A percentile compares a stretch with the other conserved stretches of the same genome.
Conservation (phyloP, 2,797 vertebrate genomes). For the Onychomys arenicola region DNA sequence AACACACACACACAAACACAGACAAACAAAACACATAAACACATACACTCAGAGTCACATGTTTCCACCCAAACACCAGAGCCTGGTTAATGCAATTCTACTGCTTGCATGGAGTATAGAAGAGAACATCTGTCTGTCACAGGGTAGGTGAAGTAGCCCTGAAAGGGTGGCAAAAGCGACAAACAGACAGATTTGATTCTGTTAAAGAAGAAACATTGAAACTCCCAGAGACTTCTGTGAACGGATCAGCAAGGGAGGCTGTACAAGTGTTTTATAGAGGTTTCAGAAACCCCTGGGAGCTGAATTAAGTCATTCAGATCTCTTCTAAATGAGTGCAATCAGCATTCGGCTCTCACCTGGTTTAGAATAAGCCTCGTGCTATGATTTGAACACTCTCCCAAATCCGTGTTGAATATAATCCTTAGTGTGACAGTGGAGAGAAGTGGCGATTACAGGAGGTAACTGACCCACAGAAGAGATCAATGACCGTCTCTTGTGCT, state of each 20-base stretch:
- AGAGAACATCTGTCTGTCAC: background rate
- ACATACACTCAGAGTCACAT: background rate
- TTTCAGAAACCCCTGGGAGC: background rate
- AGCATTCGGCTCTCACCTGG: background rate
- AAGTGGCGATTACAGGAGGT: background rate
- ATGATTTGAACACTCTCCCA: background rate
- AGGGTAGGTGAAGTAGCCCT: background rate
- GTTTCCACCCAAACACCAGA: background rate
- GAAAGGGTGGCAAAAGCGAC: background rate
- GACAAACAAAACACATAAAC: background rate
- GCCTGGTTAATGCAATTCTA: background rate
- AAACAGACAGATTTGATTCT: background rate
- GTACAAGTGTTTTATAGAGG: background rate
- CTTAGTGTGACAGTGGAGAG: background rate
- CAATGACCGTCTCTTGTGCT: background rate
- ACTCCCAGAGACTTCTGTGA: background rate
- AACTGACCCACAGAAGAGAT: background rate
- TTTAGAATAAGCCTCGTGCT: background rate
- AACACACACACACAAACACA: background rate
- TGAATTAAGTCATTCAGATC: background rate
- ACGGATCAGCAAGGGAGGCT: background rate
- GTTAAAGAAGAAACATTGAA: background rate
- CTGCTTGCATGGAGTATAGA: rapidly evolving
- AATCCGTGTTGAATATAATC: background rate
- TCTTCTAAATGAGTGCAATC: background rate